Base-by-base conservation (phyloP, 1,140 invertebrate genomes). In the Spodoptera frugiperda region DNA sequence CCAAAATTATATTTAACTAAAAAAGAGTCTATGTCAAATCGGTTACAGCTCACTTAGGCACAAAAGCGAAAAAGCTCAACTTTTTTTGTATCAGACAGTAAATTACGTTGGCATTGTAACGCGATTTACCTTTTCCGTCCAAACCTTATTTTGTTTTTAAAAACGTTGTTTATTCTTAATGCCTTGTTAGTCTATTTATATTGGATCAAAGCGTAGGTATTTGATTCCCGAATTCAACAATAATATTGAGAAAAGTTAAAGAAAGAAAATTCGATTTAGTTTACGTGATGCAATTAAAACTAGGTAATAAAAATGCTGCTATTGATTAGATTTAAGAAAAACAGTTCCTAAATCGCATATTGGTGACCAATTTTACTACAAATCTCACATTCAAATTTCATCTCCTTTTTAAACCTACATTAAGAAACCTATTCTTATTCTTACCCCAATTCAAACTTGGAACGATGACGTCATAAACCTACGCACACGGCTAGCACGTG, bases 81-180 rank as follows among this genome's bases (percentile, higher is more conserved):
- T 72, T 55, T 61, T 33, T 57, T 44, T 68, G 48, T 67, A 54
- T 53, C 49, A 70, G 53, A 70, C 54, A 70, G 49, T 53, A 54
- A 70, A 70, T 54, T 70, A 54, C 39, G 21, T 17, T 44, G 17
- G 33, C 53, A 72, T 57, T 57, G 53, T 57, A 54, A 55, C 25
- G 33, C 68, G 68, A 72, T 72, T 71, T 72, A 72, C 51, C 33
- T 72, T 19, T 10, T 11, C 44, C 63, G 49, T 70, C 51, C 48
- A 15, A 46, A 10, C 33, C 53, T 46, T 57, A 53, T 72, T 57
- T 57, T 57, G 19, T 72, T 57, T 72, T 30, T 1, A n/a, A 51
- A 68, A 55, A 67, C 57, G 1, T 72, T 72, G 68, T 72, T 72
- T 72, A 71, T 72, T 78, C 48, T 78, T 73, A 78, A 65, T 78